Percentiles rank a stretch among this genome's conserved stretches.
Evolutionary conservation across 2,113 vertebrate species (phyloP).

Genomic region (Garra rufa): DNA sequence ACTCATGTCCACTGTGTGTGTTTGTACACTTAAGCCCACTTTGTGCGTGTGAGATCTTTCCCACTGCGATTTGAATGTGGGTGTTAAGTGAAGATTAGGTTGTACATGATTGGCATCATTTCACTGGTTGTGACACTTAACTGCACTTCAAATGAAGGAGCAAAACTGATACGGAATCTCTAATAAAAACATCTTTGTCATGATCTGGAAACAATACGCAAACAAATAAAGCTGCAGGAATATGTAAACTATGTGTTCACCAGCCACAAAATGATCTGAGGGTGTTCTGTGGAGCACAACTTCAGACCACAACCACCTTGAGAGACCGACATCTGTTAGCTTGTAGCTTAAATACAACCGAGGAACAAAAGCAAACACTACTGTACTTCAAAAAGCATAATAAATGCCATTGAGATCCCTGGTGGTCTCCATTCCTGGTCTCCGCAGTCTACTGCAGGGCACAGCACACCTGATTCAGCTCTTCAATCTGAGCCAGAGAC

Average conservation of each 20-base stretch:
- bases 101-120: constrained; percentile 9
- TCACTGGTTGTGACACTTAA: constrained; percentile 16
- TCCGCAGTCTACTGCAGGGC: not conserved
- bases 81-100: not conserved
- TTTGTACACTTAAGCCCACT: not conserved
- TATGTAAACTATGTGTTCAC: constrained; percentile 15
- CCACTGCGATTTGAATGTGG: constrained; percentile 25
- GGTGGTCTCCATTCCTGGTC: constrained; percentile 24
- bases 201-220: not conserved
- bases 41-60: constrained; percentile 1
- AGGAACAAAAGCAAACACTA: constrained; percentile 3
- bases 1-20: not conserved
- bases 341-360: not conserved
- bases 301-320: not conserved
- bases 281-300: constrained; percentile 13
- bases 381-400: not conserved
- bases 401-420: constrained; percentile 18
- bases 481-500: constrained; percentile 10
- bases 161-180: constrained; percentile 16
- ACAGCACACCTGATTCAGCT: constrained; percentile 37
- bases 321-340: not conserved
- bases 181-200: not conserved
- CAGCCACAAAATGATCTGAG: constrained; percentile 17
- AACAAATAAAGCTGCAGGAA: constrained; percentile 6
- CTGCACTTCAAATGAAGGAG: constrained; percentile 21